phyloP scores from a whole-genome alignment of 2,797 vertebrate genomes.

The Selene dorsalis region DNA sequence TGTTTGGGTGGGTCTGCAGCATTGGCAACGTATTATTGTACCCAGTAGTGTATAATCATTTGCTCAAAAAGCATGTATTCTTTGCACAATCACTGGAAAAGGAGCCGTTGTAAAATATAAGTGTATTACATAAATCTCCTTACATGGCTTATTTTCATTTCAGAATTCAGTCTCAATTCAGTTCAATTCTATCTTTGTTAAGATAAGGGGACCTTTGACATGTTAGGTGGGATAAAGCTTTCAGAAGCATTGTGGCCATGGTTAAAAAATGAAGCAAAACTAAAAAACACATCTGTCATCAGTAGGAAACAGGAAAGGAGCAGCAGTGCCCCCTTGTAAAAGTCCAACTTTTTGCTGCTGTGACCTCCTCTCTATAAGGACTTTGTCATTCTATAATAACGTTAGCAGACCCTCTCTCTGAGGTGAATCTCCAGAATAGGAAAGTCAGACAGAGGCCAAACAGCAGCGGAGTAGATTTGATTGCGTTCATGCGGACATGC shows the following conservation, averaged over 20 bases:
- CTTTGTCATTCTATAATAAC: neutral
- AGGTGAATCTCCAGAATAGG: neutral
- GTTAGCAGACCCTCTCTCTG: neutral
- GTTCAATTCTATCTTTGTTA: neutral
- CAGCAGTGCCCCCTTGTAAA: neutral
- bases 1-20: too few species aligned
- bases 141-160: too few species aligned
- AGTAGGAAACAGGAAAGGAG: neutral
- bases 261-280: neutral
- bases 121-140: too few species aligned
- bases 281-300: neutral
- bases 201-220: neutral
- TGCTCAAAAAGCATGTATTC: too few species aligned
- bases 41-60: too few species aligned
- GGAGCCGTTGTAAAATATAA: neutral
- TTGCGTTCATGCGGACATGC: neutral
- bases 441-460: conserved; percentile 1
- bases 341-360: neutral
- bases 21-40: too few species aligned
- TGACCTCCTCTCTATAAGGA: neutral
- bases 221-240: neutral
- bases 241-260: neutral
- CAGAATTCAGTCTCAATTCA: too few species aligned
- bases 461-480: neutral
- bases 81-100: neutral